Evolutionary conservation across 2,797 vertebrate genomes (phyloP).

Genomic region (Melanogrammus aeglefinus): DNA sequence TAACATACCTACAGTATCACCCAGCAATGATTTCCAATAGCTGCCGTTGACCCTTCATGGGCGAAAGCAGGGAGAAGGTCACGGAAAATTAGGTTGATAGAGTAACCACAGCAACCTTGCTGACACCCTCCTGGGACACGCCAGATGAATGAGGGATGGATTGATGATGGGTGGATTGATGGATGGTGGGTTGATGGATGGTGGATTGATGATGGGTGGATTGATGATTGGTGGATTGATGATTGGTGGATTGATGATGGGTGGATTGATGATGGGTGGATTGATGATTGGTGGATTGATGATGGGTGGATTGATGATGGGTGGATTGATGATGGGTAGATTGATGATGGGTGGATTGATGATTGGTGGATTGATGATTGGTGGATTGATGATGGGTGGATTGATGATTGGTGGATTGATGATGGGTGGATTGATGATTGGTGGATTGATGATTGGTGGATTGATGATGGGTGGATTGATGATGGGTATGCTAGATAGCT

Average conservation of each 20-base stretch:
- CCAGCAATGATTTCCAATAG: conserved; percentile 45
- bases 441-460: not conserved
- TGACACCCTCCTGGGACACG: conserved; percentile 20
- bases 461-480: not conserved
- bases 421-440: not conserved
- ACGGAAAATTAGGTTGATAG: conserved; percentile 58
- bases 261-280: not conserved
- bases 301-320: not conserved
- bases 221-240: not conserved
- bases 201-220: not conserved
- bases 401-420: not conserved
- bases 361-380: conserved; percentile 9
- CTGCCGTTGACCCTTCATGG: conserved; percentile 29
- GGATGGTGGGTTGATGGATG: not conserved
- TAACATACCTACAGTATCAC: conserved; percentile 39
- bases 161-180: conserved; percentile 9
- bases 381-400: not conserved
- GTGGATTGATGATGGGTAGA: not conserved
- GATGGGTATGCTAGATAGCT: not conserved
- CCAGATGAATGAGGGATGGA: not conserved
- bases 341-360: not conserved
- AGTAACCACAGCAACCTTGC: conserved; percentile 48
- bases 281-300: conserved; percentile 18
- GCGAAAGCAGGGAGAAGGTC: conserved; percentile 57
- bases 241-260: conserved; percentile 25